Evolutionary conservation across 2,113 vertebrate genomes (phyloP).

Genomic region (Mirza zaza): DNA sequence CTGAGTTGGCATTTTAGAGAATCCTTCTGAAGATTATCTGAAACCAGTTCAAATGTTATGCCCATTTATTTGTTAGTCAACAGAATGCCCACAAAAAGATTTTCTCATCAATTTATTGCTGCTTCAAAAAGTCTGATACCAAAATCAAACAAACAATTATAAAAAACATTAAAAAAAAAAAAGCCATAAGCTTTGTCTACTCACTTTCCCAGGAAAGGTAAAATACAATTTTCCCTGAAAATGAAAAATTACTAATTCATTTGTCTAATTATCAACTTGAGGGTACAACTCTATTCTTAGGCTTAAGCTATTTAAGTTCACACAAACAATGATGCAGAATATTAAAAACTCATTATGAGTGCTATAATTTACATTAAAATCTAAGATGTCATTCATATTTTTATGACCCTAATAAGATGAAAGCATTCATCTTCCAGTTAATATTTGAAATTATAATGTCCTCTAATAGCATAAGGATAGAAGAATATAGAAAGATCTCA

Average conservation of each 20-base stretch:
- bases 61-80: slow-evolving; percentile 30
- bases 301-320: neutral
- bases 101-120: slow-evolving; percentile 5
- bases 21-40: neutral
- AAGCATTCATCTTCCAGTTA: slow-evolving; percentile 29
- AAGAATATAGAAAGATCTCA: neutral
- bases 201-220: neutral
- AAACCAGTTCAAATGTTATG: slow-evolving; percentile 24
- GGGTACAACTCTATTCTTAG: neutral
- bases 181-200: neutral
- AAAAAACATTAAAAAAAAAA: neutral
- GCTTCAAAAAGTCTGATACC: slow-evolving; percentile 42
- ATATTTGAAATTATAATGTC: slow-evolving; percentile 8
- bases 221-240: slow-evolving; percentile 2
- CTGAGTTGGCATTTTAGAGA: neutral
- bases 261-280: neutral
- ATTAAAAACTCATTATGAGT: neutral
- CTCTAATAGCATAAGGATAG: slow-evolving; percentile 27
- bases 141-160: slow-evolving; percentile 39
- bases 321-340: slow-evolving; percentile 41
- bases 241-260: slow-evolving; percentile 45
- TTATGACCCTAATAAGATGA: neutral
- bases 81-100: neutral
- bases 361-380: slow-evolving; percentile 23
- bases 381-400: neutral